phyloP scores from a whole-genome alignment of 1,140 invertebrate species.

The Antheraea mylitta region DNA sequence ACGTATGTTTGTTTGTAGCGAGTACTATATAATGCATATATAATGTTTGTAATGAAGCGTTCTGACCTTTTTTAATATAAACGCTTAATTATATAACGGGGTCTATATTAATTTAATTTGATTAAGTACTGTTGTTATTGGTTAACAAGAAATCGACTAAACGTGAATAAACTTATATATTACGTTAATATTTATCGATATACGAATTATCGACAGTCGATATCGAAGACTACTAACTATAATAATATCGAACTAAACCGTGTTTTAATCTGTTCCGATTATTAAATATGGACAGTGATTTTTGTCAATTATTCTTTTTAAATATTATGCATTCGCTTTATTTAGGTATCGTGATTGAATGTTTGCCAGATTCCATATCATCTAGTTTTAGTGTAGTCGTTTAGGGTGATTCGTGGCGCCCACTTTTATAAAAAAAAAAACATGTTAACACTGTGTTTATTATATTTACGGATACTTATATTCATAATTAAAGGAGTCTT shows the following conservation, averaged over 20 bases:
- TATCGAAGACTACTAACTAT: not conserved
- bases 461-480: slow-evolving; percentile 21
- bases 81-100: too few relatives aligned
- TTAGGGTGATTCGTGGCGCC: not conserved
- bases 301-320: slow-evolving; percentile 60
- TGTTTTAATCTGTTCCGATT: slow-evolving; percentile 28
- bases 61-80: not conserved
- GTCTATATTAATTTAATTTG: too few relatives aligned
- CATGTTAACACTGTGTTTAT: slow-evolving; percentile 51
- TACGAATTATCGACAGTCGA: too few relatives aligned
- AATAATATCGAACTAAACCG: not conserved
- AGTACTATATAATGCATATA: not conserved
- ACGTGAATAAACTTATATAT: too few relatives aligned
- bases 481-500: slow-evolving; percentile 50
- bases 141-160: too few relatives aligned
- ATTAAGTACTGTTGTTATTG: too few relatives aligned
- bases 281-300: slow-evolving; percentile 43
- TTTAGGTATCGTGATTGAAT: slow-evolving; percentile 36
- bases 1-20: slow-evolving; percentile 21
- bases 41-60: not conserved
- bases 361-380: slow-evolving; percentile 63
- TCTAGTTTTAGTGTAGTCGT: slow-evolving; percentile 32
- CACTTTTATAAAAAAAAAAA: slow-evolving; percentile 18
- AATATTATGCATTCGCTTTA: slow-evolving; percentile 40
- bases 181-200: too few relatives aligned